Conservation (phyloP, 1,140 invertebrate genomes). For the Drosophila oshimai region DNA sequence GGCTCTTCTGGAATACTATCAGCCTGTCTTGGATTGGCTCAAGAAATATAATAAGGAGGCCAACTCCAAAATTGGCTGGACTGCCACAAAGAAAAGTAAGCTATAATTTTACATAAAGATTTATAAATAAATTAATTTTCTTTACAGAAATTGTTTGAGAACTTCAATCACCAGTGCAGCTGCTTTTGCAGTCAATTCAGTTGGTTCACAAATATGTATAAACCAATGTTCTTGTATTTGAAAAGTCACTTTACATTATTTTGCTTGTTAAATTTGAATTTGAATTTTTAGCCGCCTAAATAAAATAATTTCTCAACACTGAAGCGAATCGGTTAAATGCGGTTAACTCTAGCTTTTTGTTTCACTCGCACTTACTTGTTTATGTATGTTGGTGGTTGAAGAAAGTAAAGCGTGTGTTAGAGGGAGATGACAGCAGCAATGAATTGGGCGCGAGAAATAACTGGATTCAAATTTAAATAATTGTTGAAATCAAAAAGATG, state of each 20-base stretch:
- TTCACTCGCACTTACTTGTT: not conserved
- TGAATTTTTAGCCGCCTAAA: not conserved
- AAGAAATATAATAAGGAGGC: slow-evolving; percentile 68
- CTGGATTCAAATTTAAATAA: slow-evolving; percentile 13
- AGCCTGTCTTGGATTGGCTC: slow-evolving; percentile 78
- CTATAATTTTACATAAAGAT: not conserved
- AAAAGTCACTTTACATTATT: no score
- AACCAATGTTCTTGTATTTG: not conserved
- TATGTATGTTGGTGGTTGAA: no score
- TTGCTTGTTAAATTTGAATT: not conserved
- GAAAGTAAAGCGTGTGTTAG: not conserved
- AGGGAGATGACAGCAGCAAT: not conserved
- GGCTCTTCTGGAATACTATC: slow-evolving; percentile 81
- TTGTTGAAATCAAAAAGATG: no score
- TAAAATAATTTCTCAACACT: slow-evolving; percentile 29
- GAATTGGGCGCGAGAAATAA: not conserved
- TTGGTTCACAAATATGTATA: not conserved
- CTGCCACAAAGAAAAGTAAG: slow-evolving; percentile 63
- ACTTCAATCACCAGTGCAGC: not conserved
- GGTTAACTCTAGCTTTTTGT: not conserved
- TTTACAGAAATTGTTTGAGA: slow-evolving; percentile 60
- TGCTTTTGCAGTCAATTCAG: not conserved
- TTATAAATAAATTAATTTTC: not conserved
- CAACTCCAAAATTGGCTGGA: slow-evolving; percentile 69
- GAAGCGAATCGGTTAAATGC: not conserved